Evolutionary conservation across 2,888 invertebrate species (phyloP).

Genomic region (Pachydiplax longipennis): DNA sequence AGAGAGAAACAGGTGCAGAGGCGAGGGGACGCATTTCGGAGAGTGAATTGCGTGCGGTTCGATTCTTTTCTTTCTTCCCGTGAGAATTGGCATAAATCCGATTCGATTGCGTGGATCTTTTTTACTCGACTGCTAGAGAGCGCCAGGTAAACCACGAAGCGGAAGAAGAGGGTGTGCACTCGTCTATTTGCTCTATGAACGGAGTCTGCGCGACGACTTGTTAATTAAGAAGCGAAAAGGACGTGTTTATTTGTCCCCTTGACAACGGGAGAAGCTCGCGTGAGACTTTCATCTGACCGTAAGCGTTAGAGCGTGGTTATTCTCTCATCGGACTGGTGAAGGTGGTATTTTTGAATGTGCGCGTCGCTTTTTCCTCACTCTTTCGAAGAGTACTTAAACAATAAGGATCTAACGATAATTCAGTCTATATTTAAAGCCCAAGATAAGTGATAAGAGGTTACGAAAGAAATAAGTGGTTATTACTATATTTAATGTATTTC

Average conservation of each 20-base stretch:
- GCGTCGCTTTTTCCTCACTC: no score
- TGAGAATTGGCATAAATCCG: not conserved
- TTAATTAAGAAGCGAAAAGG: not conserved
- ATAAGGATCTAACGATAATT: no score
- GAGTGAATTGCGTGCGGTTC: not conserved
- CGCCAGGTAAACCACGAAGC: not conserved
- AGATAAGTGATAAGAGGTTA: no score
- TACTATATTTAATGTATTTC: no score
- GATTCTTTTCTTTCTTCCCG: not conserved
- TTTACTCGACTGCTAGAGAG: not conserved
- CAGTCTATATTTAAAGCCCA: no score
- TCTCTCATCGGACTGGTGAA: no score
- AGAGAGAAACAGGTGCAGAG: not conserved
- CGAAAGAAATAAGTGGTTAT: no score
- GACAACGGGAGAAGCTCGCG: not conserved
- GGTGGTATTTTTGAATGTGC: no score
- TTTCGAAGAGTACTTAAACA: no score
- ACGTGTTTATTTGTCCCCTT: not conserved
- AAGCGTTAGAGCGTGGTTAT: no score
- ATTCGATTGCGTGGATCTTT: not conserved
- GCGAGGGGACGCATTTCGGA: not conserved
- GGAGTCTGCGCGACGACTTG: not conserved
- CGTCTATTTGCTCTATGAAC: not conserved
- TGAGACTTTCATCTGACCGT: no score
- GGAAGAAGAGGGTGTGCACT: not conserved